Evolutionary conservation across 1,140 invertebrate genomes (phyloP), one percentile per base, ranked within the genome.

Genomic region (Polyergus mexicanus): DNA sequence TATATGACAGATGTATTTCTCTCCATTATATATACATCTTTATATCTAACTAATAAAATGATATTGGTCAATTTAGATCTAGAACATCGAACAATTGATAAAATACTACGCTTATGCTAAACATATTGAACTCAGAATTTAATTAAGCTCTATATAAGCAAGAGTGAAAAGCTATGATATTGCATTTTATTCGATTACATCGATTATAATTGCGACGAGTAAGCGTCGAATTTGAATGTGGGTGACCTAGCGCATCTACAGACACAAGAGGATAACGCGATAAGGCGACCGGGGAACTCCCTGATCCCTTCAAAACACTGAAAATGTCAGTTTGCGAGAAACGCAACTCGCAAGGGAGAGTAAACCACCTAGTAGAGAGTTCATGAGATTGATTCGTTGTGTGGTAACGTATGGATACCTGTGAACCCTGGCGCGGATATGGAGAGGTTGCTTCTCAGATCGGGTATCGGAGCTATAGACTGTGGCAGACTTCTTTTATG

Each of bases 401-500:
- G 85, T 92, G 75, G 86, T 88, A 93, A 92, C 91, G 91, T 93
- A 78, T 90, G 91, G 93, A 95, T 96, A 96, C 96, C 96, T 96
- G 96, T 96, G 92, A 96, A 96, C 86, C 94, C 94, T 93, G 95
- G 95, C 91, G 96, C 94, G 90, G 96, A 96, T 93, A 96, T 95
- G 95, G 96, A 96, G 94, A 96, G 95, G 95, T 97, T 97, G 95
- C 97, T 97, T 95, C 98, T 97, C 94, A 98, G 96, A 96, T 98
- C 97, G 94, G 98, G 98, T 95, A 98, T 98, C 94, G 97, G 96
- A 94, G 96, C 95, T 94, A 96, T 96, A 93, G 97, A 96, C 95
- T 97, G 97, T 93, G 97, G 97, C 94, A 98, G 96, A 94, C 97
- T 96, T 94, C 97, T 96, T 95, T 97, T 97, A 96, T 97, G 97